These are phyloP conservation scores for Rhynchomys soricoides DNA, from an alignment of 2,113 vertebrate species.

Conservation along the genomic window DNA sequence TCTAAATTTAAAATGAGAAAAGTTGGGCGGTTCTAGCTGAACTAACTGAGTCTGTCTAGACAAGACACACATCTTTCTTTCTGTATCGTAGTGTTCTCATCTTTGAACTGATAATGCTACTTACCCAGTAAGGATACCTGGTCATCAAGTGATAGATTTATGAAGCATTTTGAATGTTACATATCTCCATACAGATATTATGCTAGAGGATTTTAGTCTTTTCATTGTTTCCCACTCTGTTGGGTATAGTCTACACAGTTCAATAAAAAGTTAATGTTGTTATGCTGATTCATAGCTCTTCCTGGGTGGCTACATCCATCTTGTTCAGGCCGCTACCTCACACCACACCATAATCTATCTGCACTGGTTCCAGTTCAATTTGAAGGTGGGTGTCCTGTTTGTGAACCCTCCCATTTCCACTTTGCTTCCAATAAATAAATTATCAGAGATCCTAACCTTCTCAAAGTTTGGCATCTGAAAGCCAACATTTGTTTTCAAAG, in stretches of 20 bases:
- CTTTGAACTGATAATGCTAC: background rate
- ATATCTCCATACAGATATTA: background rate
- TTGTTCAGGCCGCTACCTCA: background rate
- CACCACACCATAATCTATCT: no score
- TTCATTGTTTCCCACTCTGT: background rate
- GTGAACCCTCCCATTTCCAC: background rate
- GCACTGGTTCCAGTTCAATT: background rate
- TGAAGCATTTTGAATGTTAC: background rate
- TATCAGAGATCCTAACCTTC: background rate
- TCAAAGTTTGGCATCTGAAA: background rate
- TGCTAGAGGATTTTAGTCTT: background rate
- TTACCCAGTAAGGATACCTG: background rate
- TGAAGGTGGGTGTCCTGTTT: background rate
- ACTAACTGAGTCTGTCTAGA: background rate
- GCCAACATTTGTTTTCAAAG: background rate
- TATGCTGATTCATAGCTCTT: background rate
- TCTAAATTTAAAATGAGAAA: slow-evolving; percentile 26
- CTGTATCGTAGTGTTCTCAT: background rate
- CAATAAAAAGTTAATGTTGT: background rate
- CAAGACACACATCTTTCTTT: background rate
- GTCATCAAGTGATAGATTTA: background rate
- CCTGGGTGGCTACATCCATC: background rate
- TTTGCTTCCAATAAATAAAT: background rate
- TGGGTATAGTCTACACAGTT: background rate
- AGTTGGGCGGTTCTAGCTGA: background rate